These are phyloP conservation scores for Bicyclus anynana DNA, from an alignment of 1,140 invertebrate genomes.

Conservation along the genomic window DNA sequence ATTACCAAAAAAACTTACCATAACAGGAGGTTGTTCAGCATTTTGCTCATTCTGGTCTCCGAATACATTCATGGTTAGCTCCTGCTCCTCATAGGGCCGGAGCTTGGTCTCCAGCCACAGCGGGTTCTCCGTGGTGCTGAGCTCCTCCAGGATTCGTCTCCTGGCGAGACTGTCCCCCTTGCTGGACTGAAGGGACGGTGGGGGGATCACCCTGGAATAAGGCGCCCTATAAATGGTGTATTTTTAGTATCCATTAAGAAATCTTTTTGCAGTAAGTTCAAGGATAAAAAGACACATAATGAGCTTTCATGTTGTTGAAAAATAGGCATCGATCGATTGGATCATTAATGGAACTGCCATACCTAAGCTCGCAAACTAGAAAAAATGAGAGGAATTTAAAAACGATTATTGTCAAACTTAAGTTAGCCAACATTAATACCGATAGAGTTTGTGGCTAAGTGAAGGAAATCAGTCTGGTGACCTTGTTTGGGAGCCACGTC, in stretches of 20 bases:
- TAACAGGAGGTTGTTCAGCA: slow-evolving; percentile 76
- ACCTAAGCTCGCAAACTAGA: too few relatives aligned
- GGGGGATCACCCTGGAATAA: slow-evolving; percentile 79
- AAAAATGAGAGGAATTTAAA: too few relatives aligned
- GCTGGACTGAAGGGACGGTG: slow-evolving; percentile 77
- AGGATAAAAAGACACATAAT: too few relatives aligned
- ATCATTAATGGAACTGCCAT: too few relatives aligned
- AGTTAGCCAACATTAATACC: too few relatives aligned
- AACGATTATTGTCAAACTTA: too few relatives aligned
- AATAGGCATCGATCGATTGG: too few relatives aligned
- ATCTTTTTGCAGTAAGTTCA: too few relatives aligned
- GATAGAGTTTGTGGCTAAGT: too few relatives aligned
- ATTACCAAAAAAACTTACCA: slow-evolving; percentile 18
- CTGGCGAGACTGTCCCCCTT: slow-evolving; percentile 90
- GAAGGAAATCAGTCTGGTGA: too few relatives aligned
- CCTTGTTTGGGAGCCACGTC: too few relatives aligned
- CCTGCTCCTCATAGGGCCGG: slow-evolving; percentile 94
- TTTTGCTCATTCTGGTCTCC: slow-evolving; percentile 82
- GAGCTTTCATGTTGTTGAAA: too few relatives aligned
- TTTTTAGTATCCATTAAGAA: slow-evolving; percentile 10
- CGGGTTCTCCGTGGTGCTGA: slow-evolving; percentile 94
- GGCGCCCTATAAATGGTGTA: slow-evolving; percentile 18
- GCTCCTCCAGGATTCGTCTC: slow-evolving; percentile 88
- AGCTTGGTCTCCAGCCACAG: slow-evolving; percentile 95
- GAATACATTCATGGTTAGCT: slow-evolving; percentile 95